These are phyloP conservation scores for Hippocampus mohnikei DNA, from an alignment of 2,113 vertebrate genomes.

Conservation along the genomic window DNA sequence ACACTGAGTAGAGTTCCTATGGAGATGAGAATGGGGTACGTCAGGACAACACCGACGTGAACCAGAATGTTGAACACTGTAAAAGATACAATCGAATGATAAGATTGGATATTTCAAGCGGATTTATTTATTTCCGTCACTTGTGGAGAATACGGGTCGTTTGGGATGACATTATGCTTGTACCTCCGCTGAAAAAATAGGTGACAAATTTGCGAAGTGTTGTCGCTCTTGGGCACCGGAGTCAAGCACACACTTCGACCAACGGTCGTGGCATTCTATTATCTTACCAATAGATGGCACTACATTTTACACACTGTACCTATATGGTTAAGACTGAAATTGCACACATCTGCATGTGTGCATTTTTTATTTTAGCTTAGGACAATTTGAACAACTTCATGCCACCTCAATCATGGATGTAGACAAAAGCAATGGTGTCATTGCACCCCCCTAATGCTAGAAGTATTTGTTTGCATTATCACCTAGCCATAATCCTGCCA, in stretches of 20 bases:
- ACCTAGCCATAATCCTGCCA: conserved; percentile 95
- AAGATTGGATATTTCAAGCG: background rate
- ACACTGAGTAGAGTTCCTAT: conserved; percentile 96
- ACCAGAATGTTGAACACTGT: conserved; percentile 96
- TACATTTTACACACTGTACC: too few relatives aligned
- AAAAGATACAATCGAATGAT: conserved; percentile 17
- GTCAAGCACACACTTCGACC: too few relatives aligned
- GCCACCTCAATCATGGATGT: background rate
- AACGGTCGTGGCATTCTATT: too few relatives aligned
- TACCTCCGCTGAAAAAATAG: too few relatives aligned
- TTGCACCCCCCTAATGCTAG: background rate
- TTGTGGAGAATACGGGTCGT: too few relatives aligned
- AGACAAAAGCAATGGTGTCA: background rate
- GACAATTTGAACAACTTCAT: background rate
- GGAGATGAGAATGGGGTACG: conserved; percentile 96
- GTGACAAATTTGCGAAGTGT: too few relatives aligned
- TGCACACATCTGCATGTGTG: too few relatives aligned
- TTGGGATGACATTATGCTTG: too few relatives aligned
- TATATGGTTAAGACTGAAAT: too few relatives aligned
- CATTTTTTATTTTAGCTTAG: background rate
- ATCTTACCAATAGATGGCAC: too few relatives aligned
- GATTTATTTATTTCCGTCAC: too few relatives aligned
- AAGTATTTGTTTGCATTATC: conserved; percentile 34
- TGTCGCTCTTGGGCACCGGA: too few relatives aligned
- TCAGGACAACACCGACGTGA: conserved; percentile 92